phyloP scores from a whole-genome alignment of 2,888 invertebrate species.

The Andrena dorsata region DNA sequence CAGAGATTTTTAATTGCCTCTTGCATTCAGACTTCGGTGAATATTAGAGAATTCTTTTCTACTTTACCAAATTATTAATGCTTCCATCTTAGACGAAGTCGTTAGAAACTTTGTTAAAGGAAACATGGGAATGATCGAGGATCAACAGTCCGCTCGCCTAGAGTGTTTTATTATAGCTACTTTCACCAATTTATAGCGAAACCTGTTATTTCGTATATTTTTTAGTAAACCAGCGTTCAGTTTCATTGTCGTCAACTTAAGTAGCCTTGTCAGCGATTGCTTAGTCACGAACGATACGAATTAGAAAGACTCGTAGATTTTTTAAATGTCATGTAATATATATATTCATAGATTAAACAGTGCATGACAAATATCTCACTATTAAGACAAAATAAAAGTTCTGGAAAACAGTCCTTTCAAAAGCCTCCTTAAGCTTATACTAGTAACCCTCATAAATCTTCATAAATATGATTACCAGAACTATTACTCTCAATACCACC shows the following conservation, averaged over 20 bases:
- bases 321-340: too few species aligned
- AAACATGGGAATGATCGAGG: conserved; percentile 8
- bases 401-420: too few species aligned
- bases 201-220: conserved; percentile 28
- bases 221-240: conserved; percentile 17
- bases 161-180: conserved; percentile 46
- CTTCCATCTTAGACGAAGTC: neutral
- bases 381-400: too few species aligned
- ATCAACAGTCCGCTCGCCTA: conserved; percentile 20
- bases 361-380: neutral
- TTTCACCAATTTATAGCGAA: conserved; percentile 63
- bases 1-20: too few species aligned
- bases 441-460: neutral
- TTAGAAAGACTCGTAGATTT: neutral
- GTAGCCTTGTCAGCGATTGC: neutral
- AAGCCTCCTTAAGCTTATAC: neutral
- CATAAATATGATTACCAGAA: conserved; percentile 12
- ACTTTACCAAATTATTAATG: too few species aligned
- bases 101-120: conserved; percentile 7
- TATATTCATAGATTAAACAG: neutral
- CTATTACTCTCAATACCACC: neutral
- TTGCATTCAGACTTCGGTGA: too few species aligned
- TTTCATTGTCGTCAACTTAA: conserved; percentile 29
- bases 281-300: neutral
- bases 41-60: neutral